These are phyloP conservation scores for Peromyscus melanophrys DNA, from an alignment of 2,797 vertebrate species.

Conservation along the genomic window DNA sequence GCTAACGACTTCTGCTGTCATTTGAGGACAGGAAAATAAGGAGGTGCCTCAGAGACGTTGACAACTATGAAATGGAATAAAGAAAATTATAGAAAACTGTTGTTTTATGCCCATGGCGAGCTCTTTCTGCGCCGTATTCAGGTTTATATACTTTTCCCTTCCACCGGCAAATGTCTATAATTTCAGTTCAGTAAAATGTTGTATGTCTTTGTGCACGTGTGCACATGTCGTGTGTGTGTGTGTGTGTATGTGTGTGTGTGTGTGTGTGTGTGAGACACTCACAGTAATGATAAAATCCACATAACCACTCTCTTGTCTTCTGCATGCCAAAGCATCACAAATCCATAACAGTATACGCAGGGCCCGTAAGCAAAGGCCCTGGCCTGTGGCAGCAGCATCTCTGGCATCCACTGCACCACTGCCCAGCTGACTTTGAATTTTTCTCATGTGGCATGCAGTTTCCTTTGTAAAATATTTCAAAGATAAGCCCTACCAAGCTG, in stretches of 20 bases:
- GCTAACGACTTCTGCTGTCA: neutral
- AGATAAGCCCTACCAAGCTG: neutral
- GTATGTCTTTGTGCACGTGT: neutral
- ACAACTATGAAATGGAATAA: neutral
- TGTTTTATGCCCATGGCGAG: fast-evolving
- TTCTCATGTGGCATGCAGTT: neutral
- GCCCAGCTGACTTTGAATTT: neutral
- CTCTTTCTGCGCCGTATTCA: neutral
- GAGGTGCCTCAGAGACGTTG: neutral
- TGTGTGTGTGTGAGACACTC: neutral
- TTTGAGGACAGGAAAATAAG: no score
- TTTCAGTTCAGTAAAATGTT: constrained; percentile 8
- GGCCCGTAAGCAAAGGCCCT: neutral
- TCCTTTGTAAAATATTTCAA: constrained; percentile 38
- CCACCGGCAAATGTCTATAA: neutral
- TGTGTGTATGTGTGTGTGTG: no score
- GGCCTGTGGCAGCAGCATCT: neutral
- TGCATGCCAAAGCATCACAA: neutral
- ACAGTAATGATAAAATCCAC: neutral
- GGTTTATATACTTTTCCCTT: neutral
- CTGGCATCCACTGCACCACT: neutral
- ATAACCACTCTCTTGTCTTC: neutral
- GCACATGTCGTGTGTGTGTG: neutral
- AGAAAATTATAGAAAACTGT: neutral
- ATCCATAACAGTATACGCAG: neutral